These are phyloP conservation scores for Phocoena phocoena DNA, from an alignment of 2,113 vertebrate genomes.

Conservation along the genomic window DNA sequence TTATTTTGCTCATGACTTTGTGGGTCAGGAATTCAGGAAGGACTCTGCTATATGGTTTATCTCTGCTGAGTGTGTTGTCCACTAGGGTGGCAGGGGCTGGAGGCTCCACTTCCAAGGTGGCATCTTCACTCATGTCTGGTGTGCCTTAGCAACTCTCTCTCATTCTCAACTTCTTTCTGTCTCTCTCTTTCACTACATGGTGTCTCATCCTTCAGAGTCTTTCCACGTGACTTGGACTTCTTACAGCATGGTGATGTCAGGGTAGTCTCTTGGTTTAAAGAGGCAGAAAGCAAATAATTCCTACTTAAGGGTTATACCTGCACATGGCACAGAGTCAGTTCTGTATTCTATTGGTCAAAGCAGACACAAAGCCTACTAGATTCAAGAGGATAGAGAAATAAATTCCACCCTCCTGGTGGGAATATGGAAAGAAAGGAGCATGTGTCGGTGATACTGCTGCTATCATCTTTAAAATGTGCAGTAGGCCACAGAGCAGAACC, in stretches of 20 bases:
- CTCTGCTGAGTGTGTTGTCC: background rate
- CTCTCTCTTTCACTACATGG: background rate
- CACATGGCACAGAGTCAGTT: background rate
- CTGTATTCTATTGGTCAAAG: background rate
- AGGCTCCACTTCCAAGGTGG: background rate
- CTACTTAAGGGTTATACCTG: background rate
- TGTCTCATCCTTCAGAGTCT: background rate
- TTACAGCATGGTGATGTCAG: background rate
- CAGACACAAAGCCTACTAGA: background rate
- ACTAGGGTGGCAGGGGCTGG: background rate
- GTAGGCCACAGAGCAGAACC: background rate
- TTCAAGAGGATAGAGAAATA: background rate
- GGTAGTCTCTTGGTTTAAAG: background rate
- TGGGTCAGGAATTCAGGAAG: background rate
- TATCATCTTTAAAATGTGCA: background rate
- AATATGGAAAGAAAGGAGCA: background rate
- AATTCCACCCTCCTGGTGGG: background rate
- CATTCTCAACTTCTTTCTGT: background rate
- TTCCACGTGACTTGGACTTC: background rate
- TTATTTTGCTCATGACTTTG: background rate
- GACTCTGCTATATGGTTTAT: background rate
- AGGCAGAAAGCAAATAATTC: background rate
- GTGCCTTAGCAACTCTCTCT: background rate
- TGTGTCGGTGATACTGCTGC: background rate
- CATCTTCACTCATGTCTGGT: background rate